Evolutionary conservation across 2,888 invertebrate species (phyloP).

Genomic region (Tinea pellionella): DNA sequence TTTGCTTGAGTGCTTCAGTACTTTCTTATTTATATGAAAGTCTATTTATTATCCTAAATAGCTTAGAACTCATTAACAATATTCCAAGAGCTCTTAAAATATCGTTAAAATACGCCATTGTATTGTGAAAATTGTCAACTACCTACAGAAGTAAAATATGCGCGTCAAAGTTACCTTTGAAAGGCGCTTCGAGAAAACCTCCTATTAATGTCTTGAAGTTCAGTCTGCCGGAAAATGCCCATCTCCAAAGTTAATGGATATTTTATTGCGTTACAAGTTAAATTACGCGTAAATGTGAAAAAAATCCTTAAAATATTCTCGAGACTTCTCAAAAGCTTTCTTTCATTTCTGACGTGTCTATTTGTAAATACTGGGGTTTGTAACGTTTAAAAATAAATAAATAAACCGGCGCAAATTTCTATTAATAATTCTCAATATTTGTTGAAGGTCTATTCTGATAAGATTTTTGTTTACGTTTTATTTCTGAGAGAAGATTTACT

Average conservation of each 20-base stretch:
- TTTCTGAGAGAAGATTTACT: not conserved
- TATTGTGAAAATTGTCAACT: conserved; percentile 1
- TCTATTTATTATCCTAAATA: not conserved
- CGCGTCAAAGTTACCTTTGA: conserved; percentile 15
- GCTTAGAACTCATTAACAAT: not conserved
- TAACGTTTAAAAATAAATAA: not conserved
- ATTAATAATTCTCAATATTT: not conserved
- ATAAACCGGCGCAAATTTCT: not conserved
- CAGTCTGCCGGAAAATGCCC: conserved; percentile 56
- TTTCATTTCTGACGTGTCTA: conserved; percentile 24
- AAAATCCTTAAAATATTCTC: conserved; percentile 35
- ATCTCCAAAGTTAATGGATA: conserved; percentile 64
- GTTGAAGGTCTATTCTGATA: not conserved
- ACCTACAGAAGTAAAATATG: conserved; percentile 1
- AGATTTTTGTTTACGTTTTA: not conserved
- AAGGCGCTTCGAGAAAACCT: conserved; percentile 34
- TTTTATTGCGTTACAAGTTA: conserved; percentile 60
- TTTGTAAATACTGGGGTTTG: conserved; percentile 10
- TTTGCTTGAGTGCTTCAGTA: conserved; percentile 51
- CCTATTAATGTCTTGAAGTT: conserved; percentile 34
- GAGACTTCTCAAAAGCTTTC: conserved; percentile 21
- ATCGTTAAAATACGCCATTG: not conserved
- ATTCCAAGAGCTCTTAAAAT: not conserved
- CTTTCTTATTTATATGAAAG: conserved; percentile 22
- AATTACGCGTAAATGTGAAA: conserved; percentile 57